Conservation (phyloP, 2,888 invertebrate species). For the Rhamphomyia laevipes region DNA sequence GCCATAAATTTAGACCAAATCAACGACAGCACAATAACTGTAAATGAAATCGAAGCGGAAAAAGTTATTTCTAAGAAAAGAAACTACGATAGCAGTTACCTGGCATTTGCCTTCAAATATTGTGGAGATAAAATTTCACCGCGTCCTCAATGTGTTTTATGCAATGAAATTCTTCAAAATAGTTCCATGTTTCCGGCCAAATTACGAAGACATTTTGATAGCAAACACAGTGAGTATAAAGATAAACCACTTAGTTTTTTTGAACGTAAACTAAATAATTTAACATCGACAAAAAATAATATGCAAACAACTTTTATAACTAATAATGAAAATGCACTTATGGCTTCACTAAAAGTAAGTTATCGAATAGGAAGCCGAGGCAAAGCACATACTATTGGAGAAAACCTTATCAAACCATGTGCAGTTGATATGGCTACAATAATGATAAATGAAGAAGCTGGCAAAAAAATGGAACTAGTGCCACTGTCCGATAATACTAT, state of each 20-base stretch:
- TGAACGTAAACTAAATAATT: background rate
- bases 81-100: background rate
- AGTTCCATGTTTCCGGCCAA: background rate
- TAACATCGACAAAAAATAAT: background rate
- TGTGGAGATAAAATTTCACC: background rate
- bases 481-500: background rate
- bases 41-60: background rate
- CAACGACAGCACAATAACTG: background rate
- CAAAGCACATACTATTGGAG: background rate
- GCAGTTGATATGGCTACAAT: background rate
- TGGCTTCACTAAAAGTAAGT: background rate
- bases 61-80: background rate
- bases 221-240: background rate
- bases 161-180: background rate
- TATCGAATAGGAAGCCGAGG: background rate
- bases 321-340: background rate
- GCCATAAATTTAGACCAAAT: background rate
- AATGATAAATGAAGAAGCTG: background rate
- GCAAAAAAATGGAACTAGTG: background rate
- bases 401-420: background rate
- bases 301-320: background rate
- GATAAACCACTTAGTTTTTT: background rate
- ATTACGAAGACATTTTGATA: background rate
- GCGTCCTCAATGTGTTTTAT: background rate
- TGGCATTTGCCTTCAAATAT: background rate